Evolutionary conservation across 2,888 invertebrate genomes (phyloP), one percentile per base, ranked within the genome.

Genomic region (Trissoscelio sp.): DNA sequence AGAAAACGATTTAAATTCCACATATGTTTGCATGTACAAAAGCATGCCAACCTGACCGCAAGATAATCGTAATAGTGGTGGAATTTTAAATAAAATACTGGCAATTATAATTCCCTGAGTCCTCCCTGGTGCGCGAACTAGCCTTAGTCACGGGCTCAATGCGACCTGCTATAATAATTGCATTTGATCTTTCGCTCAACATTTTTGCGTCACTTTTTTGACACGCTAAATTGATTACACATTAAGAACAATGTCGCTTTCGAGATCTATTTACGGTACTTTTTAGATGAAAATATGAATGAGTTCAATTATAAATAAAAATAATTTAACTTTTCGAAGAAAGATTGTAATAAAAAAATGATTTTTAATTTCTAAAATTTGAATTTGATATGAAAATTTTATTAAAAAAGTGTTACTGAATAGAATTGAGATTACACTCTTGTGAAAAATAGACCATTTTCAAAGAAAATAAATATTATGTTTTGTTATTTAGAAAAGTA

Each of bases 61-160:
- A 86, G 85, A 85, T 85, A 86, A 85, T 86, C 85, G 82, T 80
- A 81, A 79, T 79, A 70, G 74, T 73, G 74, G 55, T 81, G 82
- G 85, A 86, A 86, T 86, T 86, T 86, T 84, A 86, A 86, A 85
- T 84, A 86, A 86, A 86, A 84, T 83, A 85, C 80, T 80, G 82
- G 84, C 81, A 86, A 86, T 86, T 85, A 83, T 84, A 81, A 85
- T 83, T 82, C 82, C 69, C 69, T 57, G 48, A 55, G 62, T 69
- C 44, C 73, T 73, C 74, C 2, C 34, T 34, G 74, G 46, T 73
- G 16, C 39, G 37, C 39, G 39, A 42, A 42, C 64, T 34, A 44
- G 64, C 55, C 60, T 70, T 81, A 75, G 66, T 75, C 66, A 20
- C 14, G 11, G 24, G 24, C 48, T 55, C 20, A 39, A 24, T 57